phyloP scores from a whole-genome alignment of 2,797 vertebrate genomes.

The Sarcoramphus papa region DNA sequence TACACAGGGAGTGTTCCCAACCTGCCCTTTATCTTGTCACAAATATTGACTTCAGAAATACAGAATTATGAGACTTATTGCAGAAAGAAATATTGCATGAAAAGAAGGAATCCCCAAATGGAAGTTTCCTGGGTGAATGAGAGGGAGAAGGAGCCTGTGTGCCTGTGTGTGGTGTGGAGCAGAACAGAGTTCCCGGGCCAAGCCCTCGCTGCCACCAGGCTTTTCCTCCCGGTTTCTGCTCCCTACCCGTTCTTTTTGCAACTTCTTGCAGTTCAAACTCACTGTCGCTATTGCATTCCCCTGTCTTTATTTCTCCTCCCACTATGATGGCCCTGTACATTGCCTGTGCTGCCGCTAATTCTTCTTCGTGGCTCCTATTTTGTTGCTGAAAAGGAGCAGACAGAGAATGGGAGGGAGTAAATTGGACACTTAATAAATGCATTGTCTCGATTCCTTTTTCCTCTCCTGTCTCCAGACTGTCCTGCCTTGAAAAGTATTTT shows the following conservation, averaged over 20 bases:
- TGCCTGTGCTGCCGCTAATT: not conserved
- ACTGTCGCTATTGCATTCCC: not conserved
- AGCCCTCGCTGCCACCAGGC: not conserved
- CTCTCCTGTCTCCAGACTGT: not conserved
- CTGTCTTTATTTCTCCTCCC: not conserved
- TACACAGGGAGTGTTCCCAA: not conserved
- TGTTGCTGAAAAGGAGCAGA: not conserved
- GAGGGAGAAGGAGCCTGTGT: not conserved
- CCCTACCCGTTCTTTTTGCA: not conserved
- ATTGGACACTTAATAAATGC: not conserved
- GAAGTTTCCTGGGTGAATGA: not conserved
- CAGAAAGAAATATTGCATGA: not conserved
- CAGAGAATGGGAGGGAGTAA: not conserved
- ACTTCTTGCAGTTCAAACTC: not conserved
- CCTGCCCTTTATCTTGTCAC: not conserved
- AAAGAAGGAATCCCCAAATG: not conserved
- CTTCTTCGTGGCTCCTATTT: not conserved
- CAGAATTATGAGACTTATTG: rapidly evolving
- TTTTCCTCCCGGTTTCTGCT: not conserved
- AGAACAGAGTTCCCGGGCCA: not conserved
- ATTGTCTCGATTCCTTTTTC: not conserved
- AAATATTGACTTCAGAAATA: not conserved
- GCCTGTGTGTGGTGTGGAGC: not conserved
- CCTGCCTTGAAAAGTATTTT: not conserved
- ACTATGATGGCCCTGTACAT: not conserved